Base-by-base conservation (phyloP, 2,797 vertebrate genomes). In the Sebastes elongatus region DNA sequence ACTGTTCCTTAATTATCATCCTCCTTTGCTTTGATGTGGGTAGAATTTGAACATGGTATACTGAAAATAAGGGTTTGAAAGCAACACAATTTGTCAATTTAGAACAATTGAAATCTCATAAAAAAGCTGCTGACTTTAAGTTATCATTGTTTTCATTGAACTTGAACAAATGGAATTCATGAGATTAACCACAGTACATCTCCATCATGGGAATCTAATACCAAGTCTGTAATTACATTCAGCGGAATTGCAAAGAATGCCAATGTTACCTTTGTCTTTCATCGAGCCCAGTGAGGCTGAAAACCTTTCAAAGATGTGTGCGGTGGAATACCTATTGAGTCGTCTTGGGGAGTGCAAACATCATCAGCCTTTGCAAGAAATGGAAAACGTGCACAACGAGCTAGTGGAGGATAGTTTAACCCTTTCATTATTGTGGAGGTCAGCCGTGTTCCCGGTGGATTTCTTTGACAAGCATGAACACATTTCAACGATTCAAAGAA, bases 241-340 rank as follows among this genome's bases (percentile, higher is more conserved):
- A 71, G 64, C 35, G 33, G 18, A 78, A 78, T 62, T 8, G 20
- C 52, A 71, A 49, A 68, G 64, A 57, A 70, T 78, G 80, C 79
- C 30, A 80, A 52, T 78, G 68, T 20, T 63, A 57, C 59, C 61
- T 73, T 74, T 68, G 63, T 83, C 76, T 77, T 78, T 78, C 70
- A 70, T 61, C 38, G 30, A 33, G 52, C 13, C 9, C 30, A 28
- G n/a, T 8, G 18, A 63, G 10, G 14, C 42, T 59, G 67, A 33
- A 71, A 55, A 14, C 55, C 38, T 75, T 52, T 57, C 56, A 63
- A 32, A 33, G 32, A 74, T 16, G 59, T 56, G 59, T 28, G 73
- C 33, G 11, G 30, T 13, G 28, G 49, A 28, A 74, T 68, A 42
- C 8, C 59, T 56, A 35, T 71, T 76, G 74, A 83, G 71, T 77